Conservation (phyloP, 2,113 vertebrate species). For the Cyanoderma ruficeps region DNA sequence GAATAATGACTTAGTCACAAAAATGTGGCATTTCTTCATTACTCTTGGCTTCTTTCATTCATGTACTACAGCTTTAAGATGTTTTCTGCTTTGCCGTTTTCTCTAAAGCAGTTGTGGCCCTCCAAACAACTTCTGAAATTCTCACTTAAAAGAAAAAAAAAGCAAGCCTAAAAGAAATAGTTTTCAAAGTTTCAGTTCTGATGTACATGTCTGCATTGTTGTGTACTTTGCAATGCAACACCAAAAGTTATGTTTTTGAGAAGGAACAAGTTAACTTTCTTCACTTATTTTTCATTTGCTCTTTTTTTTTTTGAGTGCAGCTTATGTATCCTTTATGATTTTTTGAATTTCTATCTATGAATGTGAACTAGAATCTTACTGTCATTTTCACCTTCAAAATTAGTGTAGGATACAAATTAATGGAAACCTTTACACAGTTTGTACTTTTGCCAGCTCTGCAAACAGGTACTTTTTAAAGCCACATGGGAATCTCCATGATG, state of each 20-base stretch:
- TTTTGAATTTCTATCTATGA: neutral
- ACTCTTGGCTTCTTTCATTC: neutral
- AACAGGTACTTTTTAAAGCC: neutral
- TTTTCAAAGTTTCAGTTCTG: neutral
- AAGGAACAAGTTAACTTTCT: neutral
- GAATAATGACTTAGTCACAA: neutral
- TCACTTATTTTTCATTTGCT: neutral
- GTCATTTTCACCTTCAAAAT: neutral
- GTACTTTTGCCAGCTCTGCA: neutral
- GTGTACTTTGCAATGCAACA: neutral
- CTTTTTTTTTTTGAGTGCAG: neutral
- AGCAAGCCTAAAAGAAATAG: rapidly evolving
- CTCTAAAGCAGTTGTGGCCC: neutral
- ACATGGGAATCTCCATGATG: neutral
- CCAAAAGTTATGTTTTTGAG: neutral
- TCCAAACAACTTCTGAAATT: neutral
- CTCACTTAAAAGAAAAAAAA: neutral
- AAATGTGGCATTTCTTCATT: neutral
- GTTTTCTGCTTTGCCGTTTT: neutral
- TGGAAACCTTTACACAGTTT: neutral
- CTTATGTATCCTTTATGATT: neutral
- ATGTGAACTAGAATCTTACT: neutral
- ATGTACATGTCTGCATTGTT: neutral
- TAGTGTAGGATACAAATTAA: neutral
- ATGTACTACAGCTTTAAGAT: neutral